Evolutionary conservation across 2,888 invertebrate genomes (phyloP).

Genomic region (Metacarcinus magister): DNA sequence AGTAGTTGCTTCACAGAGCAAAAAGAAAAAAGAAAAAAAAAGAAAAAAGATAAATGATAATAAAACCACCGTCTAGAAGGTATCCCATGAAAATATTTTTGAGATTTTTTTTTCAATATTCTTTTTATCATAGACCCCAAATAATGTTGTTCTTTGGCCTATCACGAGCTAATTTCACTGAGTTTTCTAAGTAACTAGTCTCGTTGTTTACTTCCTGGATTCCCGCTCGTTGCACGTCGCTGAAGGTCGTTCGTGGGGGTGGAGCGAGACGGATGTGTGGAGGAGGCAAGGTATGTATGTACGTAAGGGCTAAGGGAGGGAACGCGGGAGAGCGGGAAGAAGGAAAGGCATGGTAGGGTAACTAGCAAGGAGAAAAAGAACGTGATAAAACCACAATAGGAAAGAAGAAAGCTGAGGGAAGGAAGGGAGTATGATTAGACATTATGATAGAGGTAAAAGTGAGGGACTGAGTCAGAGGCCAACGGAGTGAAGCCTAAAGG

Average conservation of each 20-base stretch:
- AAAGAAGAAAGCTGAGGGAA: too few species aligned
- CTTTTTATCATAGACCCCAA: neutral
- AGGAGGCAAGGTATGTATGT: neutral
- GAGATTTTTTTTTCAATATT: neutral
- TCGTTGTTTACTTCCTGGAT: neutral
- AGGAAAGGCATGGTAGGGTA: neutral
- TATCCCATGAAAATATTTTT: too few species aligned
- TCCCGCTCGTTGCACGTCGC: conserved; percentile 6
- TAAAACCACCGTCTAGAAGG: rapidly evolving
- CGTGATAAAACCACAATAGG: too few species aligned
- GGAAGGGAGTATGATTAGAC: neutral
- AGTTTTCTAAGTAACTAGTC: neutral
- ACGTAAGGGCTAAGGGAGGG: neutral
- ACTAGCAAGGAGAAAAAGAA: neutral
- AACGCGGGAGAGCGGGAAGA: neutral
- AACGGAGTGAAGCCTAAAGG: neutral
- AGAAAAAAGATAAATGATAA: neutral
- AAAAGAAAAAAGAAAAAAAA: neutral
- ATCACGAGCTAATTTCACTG: neutral
- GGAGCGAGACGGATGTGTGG: neutral
- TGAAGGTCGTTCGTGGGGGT: neutral
- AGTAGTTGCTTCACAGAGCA: neutral
- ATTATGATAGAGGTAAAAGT: neutral
- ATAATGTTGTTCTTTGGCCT: neutral
- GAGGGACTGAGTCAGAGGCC: neutral